Percentiles rank a stretch among this genome's conserved stretches.
These are phyloP conservation scores for Papilio demoleus DNA, from an alignment of 2,888 invertebrate species.

Conservation along the genomic window DNA sequence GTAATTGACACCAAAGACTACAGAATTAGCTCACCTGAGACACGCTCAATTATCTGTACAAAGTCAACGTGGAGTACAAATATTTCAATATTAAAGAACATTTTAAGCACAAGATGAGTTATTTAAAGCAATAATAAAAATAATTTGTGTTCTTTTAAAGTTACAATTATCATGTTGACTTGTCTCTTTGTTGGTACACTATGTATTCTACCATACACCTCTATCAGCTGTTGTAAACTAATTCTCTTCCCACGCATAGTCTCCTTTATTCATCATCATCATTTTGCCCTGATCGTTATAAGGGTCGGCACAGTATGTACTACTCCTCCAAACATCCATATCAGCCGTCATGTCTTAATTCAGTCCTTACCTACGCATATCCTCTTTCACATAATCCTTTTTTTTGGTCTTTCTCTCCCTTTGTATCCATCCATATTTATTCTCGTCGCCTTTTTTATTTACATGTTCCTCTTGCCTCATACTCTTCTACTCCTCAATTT, in stretches of 20 bases:
- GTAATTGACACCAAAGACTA: constrained; percentile 24
- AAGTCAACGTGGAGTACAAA: background rate
- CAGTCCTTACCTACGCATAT: no score
- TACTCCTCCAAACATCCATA: no score
- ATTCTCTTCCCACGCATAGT: background rate
- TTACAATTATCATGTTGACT: background rate
- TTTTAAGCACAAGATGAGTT: background rate
- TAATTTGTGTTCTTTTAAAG: background rate
- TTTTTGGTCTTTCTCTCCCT: no score
- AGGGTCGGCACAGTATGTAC: no score
- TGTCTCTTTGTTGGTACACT: background rate
- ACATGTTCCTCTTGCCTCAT: no score
- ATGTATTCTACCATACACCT: background rate
- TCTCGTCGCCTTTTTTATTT: no score
- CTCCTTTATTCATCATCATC: background rate
- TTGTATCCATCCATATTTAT: no score
- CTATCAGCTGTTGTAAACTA: background rate
- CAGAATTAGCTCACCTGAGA: background rate
- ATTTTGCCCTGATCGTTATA: no score
- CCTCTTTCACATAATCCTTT: no score
- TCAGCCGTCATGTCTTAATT: no score
- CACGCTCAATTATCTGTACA: background rate
- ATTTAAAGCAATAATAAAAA: background rate
- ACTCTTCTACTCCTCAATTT: no score
- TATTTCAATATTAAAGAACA: background rate